Evolutionary conservation across 2,888 invertebrate genomes (phyloP), one percentile per base, ranked within the genome.

Genomic region (Diachrysia chrysitis): DNA sequence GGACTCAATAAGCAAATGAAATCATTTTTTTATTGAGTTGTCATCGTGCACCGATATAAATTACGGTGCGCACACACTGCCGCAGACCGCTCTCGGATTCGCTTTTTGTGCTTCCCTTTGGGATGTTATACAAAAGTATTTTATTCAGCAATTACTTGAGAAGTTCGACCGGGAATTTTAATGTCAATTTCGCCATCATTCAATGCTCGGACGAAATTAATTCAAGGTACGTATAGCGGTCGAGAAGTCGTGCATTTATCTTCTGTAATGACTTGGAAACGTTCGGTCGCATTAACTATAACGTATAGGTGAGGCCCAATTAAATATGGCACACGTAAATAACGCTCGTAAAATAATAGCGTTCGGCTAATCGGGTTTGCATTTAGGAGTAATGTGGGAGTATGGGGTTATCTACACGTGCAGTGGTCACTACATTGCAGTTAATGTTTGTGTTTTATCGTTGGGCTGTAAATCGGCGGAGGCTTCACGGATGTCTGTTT

Each of bases 21-120:
- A 95, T 94, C 92, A 94, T 94, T 95, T 95, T 94, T 94, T 95
- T 95, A 95, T 95, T 95, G 92, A 95, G 93, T 91, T 94, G 95
- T 95, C 95, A 94, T 94, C 95, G 89, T 89, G 89, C 88, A 86
- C 90, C 86, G 92, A 93, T 93, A 95, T 95, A 95, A 95, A 94
- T 95, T 92, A 93, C 92, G 83, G 81, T 64, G 87, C 87, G 87
- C 90, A 89, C 91, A 87, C 88, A 89, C 87, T 85, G 89, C 87
- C 82, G 87, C 83, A 76, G 85, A 79, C 82, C 79, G 85, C 76
- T 84, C 83, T 84, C 80, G 82, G 86, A 80, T 85, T 89, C 87
- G 88, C 88, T 91, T 94, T 94, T 94, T 94, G 90, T 93, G 88
- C 86, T 90, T 92, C 92, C 88, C 89, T 94, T 93, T 93, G 87